Evolutionary conservation across 2,888 invertebrate genomes (phyloP), one percentile per base, ranked within the genome.

Genomic region (Ecdyonurus torrentis): DNA sequence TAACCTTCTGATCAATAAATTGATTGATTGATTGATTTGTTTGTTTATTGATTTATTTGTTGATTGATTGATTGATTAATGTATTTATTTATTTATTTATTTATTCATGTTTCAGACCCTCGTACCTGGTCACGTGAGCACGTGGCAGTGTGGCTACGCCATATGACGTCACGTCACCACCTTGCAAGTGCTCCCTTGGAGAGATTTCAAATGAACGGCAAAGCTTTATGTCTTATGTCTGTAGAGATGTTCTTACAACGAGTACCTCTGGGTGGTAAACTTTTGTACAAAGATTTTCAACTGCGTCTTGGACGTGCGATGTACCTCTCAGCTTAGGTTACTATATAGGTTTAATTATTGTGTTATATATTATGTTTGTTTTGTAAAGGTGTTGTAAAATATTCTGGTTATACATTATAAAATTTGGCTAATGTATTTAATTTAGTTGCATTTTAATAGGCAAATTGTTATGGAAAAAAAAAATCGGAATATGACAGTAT

Each of bases 171-270:
- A 0, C 74, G 78, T 2, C 84, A 85, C 59, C 78, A 79, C 1
- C 73, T 81, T 0, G 80, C 83, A 0, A 79, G 81, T 64, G 75
- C 80, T 25, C 77, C 78, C 1, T 73, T 77, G 0, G 80, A 81
- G 66, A 77, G 87, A 66, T 89, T 89, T 74, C 82, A 83, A 0
- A 88, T 88, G 87, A 89, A 89, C 74, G 88, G 88, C 60, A 89
- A 89, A 73, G 88, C 86, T 0, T 75, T 89, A 2, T 88, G 88
- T 67, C 79, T 89, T 62, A 88, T 89, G 88, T 81, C 82, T n/a
- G 77, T 81, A 15, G 83, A 83, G 61, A 88, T 88, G 88, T 88
- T 87, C 74, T 77, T 83, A 1, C 79, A 79, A 66, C 74, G 88
- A 58, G 87, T 87, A 50, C 87, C 87, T 0, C 73, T 81, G 1